Conservation (phyloP, 2,888 invertebrate genomes). For the Crossocerus cetratus region DNA sequence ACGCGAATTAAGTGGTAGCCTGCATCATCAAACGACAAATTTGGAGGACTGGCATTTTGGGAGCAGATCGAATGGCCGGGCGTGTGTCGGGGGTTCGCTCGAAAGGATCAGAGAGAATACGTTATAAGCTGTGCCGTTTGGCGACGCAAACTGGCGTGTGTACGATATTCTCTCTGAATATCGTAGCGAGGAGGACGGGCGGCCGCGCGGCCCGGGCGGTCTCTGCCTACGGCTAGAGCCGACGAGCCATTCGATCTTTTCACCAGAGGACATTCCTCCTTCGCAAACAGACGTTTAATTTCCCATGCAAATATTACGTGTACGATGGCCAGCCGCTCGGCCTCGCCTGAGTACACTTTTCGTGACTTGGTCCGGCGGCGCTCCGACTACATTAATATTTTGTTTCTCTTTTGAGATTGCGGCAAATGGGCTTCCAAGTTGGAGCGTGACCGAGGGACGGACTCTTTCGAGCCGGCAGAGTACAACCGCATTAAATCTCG, state of each 20-base stretch:
- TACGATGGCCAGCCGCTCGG: slow-evolving; percentile 39
- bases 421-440: slow-evolving; percentile 8
- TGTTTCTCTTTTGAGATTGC: slow-evolving; percentile 37
- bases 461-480: background rate
- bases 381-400: slow-evolving; percentile 41
- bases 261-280: slow-evolving; percentile 66
- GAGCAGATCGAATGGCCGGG: slow-evolving; percentile 19
- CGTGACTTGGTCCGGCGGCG: slow-evolving; percentile 46
- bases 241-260: slow-evolving; percentile 63
- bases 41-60: slow-evolving; percentile 15
- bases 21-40: background rate
- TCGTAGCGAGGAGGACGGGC: slow-evolving; percentile 50
- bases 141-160: slow-evolving; percentile 57
- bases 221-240: slow-evolving; percentile 63
- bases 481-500: too few species aligned
- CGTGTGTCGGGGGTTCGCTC: background rate
- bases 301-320: slow-evolving; percentile 74
- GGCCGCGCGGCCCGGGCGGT: background rate
- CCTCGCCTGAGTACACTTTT: slow-evolving; percentile 39
- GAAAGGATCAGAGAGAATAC: slow-evolving; percentile 73
- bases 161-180: slow-evolving; percentile 71
- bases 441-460: background rate
- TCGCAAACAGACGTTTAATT: slow-evolving; percentile 76
- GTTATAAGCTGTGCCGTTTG: slow-evolving; percentile 67
- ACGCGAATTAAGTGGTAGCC: background rate